phyloP scores from a whole-genome alignment of 2,113 vertebrate species.

The Microcebus jonahi region DNA sequence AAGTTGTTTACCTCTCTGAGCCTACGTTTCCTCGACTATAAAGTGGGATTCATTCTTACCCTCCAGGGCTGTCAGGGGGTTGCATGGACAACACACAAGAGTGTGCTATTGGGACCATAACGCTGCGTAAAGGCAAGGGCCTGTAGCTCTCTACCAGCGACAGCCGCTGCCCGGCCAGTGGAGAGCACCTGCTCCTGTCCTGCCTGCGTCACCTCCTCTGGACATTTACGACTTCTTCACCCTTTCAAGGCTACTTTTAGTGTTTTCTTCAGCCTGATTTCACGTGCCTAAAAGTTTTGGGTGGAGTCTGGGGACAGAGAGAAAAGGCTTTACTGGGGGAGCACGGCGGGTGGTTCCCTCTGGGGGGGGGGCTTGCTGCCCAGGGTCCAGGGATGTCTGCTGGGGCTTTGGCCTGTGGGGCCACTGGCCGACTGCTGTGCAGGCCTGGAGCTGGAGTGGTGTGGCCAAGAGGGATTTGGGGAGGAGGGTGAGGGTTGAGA shows the following conservation, averaged over 20 bases:
- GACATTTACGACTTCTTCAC: not conserved
- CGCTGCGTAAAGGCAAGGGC: not conserved
- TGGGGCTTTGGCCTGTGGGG: not conserved
- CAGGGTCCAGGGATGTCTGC: not conserved
- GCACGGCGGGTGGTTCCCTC: not conserved
- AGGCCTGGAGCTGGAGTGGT: not conserved
- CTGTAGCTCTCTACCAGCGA: not conserved
- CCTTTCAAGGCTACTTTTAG: constrained; percentile 44
- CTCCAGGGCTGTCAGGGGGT: not conserved
- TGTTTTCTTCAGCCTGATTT: constrained; percentile 61
- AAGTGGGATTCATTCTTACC: not conserved
- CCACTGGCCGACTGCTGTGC: not conserved
- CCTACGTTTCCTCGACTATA: not conserved
- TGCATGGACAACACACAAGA: not conserved
- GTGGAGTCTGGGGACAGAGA: constrained; percentile 49
- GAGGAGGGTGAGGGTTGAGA: not conserved
- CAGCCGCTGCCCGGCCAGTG: not conserved
- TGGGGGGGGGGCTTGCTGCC: not conserved
- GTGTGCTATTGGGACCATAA: not conserved
- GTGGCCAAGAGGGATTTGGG: not conserved
- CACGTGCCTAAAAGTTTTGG: constrained; percentile 30
- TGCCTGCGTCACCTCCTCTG: not conserved
- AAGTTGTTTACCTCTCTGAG: not conserved
- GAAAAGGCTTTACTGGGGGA: not conserved
- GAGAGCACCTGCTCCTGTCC: not conserved